Conservation (phyloP, 2,888 invertebrate species). For the Melinaea marsaeus region DNA sequence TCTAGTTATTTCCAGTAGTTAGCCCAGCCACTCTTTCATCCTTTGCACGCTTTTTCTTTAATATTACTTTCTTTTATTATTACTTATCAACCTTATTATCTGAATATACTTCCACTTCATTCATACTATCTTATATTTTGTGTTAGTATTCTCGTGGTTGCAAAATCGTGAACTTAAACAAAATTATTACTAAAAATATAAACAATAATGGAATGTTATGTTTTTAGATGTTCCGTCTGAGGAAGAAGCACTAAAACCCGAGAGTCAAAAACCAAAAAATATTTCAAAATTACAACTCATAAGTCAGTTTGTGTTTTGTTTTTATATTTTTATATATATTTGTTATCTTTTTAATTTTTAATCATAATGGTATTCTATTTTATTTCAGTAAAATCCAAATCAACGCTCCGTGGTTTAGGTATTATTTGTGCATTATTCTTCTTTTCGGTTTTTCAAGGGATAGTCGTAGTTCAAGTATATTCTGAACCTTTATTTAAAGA, state of each 20-base stretch:
- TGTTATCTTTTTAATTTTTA: neutral
- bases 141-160: too few species aligned
- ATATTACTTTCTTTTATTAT: too few species aligned
- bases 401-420: conserved; percentile 47
- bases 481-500: conserved; percentile 57
- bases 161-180: too few species aligned
- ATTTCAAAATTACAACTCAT: conserved; percentile 47
- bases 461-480: conserved; percentile 58
- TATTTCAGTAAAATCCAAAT: conserved; percentile 51
- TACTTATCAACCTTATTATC: too few species aligned
- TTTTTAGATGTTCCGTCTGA: conserved; percentile 40
- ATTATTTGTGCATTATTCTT: conserved; percentile 43
- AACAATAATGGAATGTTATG: neutral
- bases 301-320: conserved; percentile 42
- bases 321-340: neutral
- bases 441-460: conserved; percentile 55
- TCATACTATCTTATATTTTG: too few species aligned
- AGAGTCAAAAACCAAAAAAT: conserved; percentile 35
- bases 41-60: too few species aligned
- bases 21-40: too few species aligned
- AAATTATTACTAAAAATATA: too few species aligned
- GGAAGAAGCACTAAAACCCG: conserved; percentile 39
- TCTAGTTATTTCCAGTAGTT: too few species aligned
- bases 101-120: too few species aligned
- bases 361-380: neutral